Base-by-base conservation (phyloP, 1,140 invertebrate species). In the Tetragonula clypearis region DNA sequence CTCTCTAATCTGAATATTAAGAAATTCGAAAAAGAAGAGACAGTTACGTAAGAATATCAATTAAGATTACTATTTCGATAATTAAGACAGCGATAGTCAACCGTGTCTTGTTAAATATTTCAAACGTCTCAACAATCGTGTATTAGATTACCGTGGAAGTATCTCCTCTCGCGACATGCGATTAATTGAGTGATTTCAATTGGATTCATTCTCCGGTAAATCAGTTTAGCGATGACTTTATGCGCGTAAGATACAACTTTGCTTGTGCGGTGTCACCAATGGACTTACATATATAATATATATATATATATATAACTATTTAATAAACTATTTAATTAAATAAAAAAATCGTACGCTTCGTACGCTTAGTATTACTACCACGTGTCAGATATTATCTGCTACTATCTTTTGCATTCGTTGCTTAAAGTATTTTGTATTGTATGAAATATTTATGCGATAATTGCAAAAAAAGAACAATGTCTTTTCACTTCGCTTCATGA, bases 181-280 rank as follows among this genome's bases (percentile, higher is more conserved):
- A 80, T 88, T 91, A 92, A 93, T 93, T 91, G 90, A 92, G 90
- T 92, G 92, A 91, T 93, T 89, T 92, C 91, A 93, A 91, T 92
- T 92, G 90, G 85, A 90, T 93, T 91, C 90, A 84, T 87, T 84
- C 84, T 58, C 87, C 78, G 79, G 89, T 90, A 92, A 92, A 90
- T 78, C 92, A 93, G 92, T 91, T 93, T 90, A 89, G 62, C 86
- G 85, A 91, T 86, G 53, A 89, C 56, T 83, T 83, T 84, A 82
- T 86, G 76, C 69, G 55, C 53, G 53, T 82, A 78, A 88, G 88
- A 87, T 78, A 60, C 80, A 83, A 62, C 21, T 56, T 35, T 56
- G 30, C 75, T 56, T n/a, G 35, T n/a, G 3, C 26, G 21, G 1
- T 23, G 23, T 30, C 41, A 17, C n/a, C 49, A 66, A 30, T 41